phyloP scores from a whole-genome alignment of 2,113 vertebrate species.

The Agelaius phoeniceus region DNA sequence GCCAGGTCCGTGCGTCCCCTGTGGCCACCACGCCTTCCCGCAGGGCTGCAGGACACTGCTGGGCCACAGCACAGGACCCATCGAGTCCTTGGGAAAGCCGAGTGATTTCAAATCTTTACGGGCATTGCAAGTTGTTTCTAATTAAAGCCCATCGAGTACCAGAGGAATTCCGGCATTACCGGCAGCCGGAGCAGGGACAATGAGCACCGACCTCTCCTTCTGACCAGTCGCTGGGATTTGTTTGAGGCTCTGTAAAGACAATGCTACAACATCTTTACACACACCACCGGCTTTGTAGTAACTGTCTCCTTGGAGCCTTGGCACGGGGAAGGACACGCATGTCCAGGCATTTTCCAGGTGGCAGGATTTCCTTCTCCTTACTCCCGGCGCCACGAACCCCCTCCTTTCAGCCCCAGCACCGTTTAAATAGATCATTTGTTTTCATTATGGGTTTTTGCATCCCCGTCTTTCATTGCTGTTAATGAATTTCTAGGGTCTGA shows the following conservation, averaged over 20 bases:
- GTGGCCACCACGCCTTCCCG: neutral
- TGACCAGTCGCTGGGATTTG: neutral
- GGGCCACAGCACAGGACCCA: neutral
- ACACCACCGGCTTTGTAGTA: neutral
- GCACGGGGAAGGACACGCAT: neutral
- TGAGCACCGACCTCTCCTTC: constrained; percentile 5
- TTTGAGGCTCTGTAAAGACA: constrained; percentile 15
- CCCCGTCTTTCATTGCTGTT: constrained; percentile 68
- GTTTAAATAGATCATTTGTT: constrained; percentile 73
- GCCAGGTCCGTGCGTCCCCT: rapidly evolving
- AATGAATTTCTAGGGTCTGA: constrained; percentile 76
- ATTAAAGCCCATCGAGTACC: neutral
- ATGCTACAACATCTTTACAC: neutral
- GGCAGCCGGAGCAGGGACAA: constrained; percentile 20
- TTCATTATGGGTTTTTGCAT: constrained; percentile 71
- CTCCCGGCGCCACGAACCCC: constrained; percentile 19
- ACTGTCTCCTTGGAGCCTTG: constrained; percentile 27
- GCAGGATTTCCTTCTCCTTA: constrained; percentile 63
- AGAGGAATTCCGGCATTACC: neutral
- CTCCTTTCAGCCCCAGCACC: constrained; percentile 48
- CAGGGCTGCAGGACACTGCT: neutral
- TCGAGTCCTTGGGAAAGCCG: neutral
- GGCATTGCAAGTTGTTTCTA: neutral
- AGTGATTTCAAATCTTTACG: neutral
- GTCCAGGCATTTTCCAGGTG: constrained; percentile 63